Evolutionary conservation across 2,113 vertebrate genomes (phyloP), one percentile per base, ranked within the genome.

Genomic region (Procapra przewalskii): DNA sequence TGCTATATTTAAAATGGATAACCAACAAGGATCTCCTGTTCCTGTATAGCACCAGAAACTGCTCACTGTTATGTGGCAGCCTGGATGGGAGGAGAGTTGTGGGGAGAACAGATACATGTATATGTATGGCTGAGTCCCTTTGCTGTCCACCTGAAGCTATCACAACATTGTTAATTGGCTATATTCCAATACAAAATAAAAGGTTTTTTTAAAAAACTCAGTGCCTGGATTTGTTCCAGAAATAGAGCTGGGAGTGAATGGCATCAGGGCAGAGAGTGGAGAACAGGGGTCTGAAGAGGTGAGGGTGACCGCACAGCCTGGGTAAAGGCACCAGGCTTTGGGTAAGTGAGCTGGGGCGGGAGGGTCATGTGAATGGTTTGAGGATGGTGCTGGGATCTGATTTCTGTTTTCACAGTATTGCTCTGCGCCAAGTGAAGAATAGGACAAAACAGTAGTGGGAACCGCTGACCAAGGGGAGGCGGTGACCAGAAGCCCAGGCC

Each of bases 241-340:
- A 40, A 29, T 29, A 29, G 54, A 85, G 54, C 80, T 40, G 16
- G 54, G 82, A 31, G 36, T 21, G 36, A n/a, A 55, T 55, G 33
- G n/a, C 17, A 6, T 17, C 25, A 36, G 36, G 55, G 25, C 7
- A 6, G 36, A 27, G 7, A 36, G 25, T 4, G 13, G 36, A 29
- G 15, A 40, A 59, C 25, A 43, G 36, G 16, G 36, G 9, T 10
- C 27, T 9, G 1, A 16, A 43, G 36, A 57, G 9, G 36, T 9
- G 9, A 59, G 27, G 54, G 83, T 23, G 15, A 55, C 25, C 1
- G 0, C 82, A 27, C 0, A 1, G 36, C 36, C n/a, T 43, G 54
- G 36, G 25, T 16, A 27, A 17, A 48, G 48, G 48, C 11, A 3
- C 11, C 48, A 48, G 11, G 48, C 13, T 84, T 17, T 43, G 15